Evolutionary conservation across 1,140 invertebrate species (phyloP).

Genomic region (Macrotrachela quadricornifera): DNA sequence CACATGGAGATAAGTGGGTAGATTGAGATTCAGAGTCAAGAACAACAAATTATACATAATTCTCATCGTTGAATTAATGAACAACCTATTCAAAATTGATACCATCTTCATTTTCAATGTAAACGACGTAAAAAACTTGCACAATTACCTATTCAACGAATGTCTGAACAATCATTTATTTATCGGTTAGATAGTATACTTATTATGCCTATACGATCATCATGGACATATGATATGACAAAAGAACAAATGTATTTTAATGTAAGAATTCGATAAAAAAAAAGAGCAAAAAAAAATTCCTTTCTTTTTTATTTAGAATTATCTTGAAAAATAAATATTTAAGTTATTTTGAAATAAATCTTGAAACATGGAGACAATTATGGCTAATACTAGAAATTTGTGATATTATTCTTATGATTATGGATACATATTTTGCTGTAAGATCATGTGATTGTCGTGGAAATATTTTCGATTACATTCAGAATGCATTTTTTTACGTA

Average conservation of each 20-base stretch:
- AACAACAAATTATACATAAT: too few species aligned
- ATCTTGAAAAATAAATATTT: too few species aligned
- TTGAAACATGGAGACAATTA: conserved; percentile 75
- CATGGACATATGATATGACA: conserved; percentile 51
- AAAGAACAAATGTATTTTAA: conserved; percentile 37
- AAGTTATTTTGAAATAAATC: conserved; percentile 65
- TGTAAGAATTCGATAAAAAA: too few species aligned
- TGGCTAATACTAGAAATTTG: conserved; percentile 77
- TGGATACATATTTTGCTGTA: conserved; percentile 59
- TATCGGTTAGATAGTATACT: conserved; percentile 41
- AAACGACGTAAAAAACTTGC: conserved; percentile 21
- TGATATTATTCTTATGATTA: conserved; percentile 58
- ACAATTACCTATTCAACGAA: conserved; percentile 13
- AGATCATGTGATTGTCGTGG: conserved; percentile 69
- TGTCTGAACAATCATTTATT: conserved; percentile 34
- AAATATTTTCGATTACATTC: too few species aligned
- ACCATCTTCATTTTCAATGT: conserved; percentile 28
- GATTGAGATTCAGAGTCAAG: too few species aligned
- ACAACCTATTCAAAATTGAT: too few species aligned
- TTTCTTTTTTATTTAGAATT: too few species aligned
- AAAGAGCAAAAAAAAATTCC: too few species aligned
- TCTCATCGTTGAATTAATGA: too few species aligned
- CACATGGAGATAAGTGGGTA: too few species aligned
- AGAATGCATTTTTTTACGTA: too few species aligned
- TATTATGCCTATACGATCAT: conserved; percentile 56